Evolutionary conservation across 2,113 vertebrate genomes (phyloP), one percentile per base, ranked within the genome.

Genomic region (Physeter macrocephalus): DNA sequence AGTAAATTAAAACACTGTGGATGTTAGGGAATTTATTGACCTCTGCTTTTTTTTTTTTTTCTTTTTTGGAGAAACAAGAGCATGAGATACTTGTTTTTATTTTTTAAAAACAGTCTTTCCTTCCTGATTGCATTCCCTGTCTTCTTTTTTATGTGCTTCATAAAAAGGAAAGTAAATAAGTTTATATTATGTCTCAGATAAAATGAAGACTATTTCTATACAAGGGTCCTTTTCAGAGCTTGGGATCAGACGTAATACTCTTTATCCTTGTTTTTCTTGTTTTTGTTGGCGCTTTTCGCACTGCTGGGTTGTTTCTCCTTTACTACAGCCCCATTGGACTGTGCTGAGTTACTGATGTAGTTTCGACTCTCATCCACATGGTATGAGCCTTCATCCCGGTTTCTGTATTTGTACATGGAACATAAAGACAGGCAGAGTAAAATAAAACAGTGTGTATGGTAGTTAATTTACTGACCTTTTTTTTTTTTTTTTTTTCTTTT

Each of bases 391-490:
- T 99, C 99, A 92, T 99, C 99, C 54, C 99, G 99, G 98, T 99
- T 99, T 96, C 99, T 99, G 98, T 99, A 99, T 97, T 99, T 99
- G 99, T 99, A 99, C 99, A 99, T 99, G 93, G 99, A n/a, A n/a
- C n/a, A n/a, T n/a, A n/a, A n/a, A n/a, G n/a, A n/a, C n/a, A n/a
- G n/a, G n/a, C n/a, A n/a, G n/a, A n/a, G n/a, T n/a, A n/a, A n/a
- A n/a, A n/a, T n/a, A n/a, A n/a, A n/a, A n/a, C n/a, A n/a, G n/a
- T n/a, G n/a, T n/a, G n/a, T n/a, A n/a, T n/a, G n/a, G n/a, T n/a
- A n/a, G n/a, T n/a, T n/a, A n/a, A n/a, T n/a, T n/a, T n/a, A n/a
- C n/a, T n/a, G n/a, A n/a, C n/a, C n/a, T n/a, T n/a, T n/a, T n/a
- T n/a, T 6, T 69, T 74, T 57, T 39, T 64, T 59, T 67, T 83